Base-by-base conservation (phyloP, 1,140 invertebrate species). In the Sitophilus oryzae region DNA sequence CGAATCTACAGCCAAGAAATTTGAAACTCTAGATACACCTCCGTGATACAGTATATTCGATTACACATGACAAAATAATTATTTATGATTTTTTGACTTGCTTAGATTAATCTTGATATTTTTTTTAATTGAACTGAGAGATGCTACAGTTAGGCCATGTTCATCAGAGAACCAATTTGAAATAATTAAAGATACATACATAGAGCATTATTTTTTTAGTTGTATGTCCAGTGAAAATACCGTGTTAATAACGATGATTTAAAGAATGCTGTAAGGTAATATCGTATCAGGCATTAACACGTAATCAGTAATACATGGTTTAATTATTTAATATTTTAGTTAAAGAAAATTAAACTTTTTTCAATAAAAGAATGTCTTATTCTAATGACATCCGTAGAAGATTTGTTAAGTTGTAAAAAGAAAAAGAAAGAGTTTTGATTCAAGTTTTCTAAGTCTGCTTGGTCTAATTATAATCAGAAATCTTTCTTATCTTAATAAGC, bases 11-110 rank as follows among this genome's bases (percentile, higher is more conserved):
- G 14, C 6, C 3, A 42, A 42, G 40, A 42, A 42, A 42, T 21
- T 5, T 42, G 40, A 42, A 18, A 15, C 18, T 19, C 15, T 18
- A 20, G 14, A 42, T 18, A 19, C n/a, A 4, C 9, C n/a, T n/a
- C n/a, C 2, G 16, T n/a, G n/a, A n/a, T n/a, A 3, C 16, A 20
- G 21, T 9, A 18, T 42, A 42, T 42, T 42, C 19, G n/a, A 11
- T 42, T 42, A 20, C 40, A 42, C 20, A 20, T 42, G 40, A 42
- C 40, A 42, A 18, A 42, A 5, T 42, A 42, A 42, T 42, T 42
- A 42, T 42, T 42, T 42, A 42, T 42, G 40, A 42, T 19, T 42
- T 42, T 42, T 42, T 42, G 40, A 42, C 40, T 42, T 19, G 40
- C 16, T 42, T 21, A 42, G 40, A 42, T 42, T 9, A 42, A 18